Evolutionary conservation across 2,113 vertebrate species (phyloP), one percentile per base, ranked within the genome.

Genomic region (Chrysochloris asiatica): DNA sequence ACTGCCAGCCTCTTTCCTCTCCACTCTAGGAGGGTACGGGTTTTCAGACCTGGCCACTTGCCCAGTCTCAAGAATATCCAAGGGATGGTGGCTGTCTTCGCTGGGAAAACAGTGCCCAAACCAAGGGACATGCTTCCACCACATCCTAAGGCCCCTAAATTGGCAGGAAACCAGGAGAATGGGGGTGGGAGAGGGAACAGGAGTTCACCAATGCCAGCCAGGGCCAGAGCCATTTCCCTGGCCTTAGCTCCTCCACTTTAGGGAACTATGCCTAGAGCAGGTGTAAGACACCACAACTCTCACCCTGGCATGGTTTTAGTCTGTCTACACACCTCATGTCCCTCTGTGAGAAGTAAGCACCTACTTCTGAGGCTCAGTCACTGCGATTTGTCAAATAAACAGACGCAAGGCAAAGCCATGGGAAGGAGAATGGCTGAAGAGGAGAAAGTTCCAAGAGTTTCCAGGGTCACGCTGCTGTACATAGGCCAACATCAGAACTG

Each of bases 51-150:
- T 65, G 56, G 76, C 52, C 59, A 79, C 41, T 69, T 80, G 72
- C 24, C 65, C 59, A 41, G 63, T 52, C 21, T 75, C 56, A 56
- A 43, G 52, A 80, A 94, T 5, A 82, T 2, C n/a, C 33, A 48
- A 83, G 47, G 22, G 59, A 77, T 56, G 50, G 61, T 4, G 33
- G 47, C 21, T 80, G 22, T 73, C 67, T 41, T 26, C 30, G 33
- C 52, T 77, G n/a, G 73, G 48, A 90, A 82, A 65, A 43, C 43
- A 59, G 73, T 33, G 22, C 17, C 17, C 13, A 94, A 93, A 89
- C 38, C 69, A 61, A 76, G 38, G 36, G n/a, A 21, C 43, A 50
- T 22, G 38, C 69, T 91, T 92, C 61, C 16, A 30, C 48, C 36
- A 30, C 65, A 77, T 30, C 3, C 38, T 28, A 82, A 91, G 36